These are phyloP conservation scores for Polypedilum vanderplanki DNA, from an alignment of 1,140 invertebrate genomes.

Conservation along the genomic window DNA sequence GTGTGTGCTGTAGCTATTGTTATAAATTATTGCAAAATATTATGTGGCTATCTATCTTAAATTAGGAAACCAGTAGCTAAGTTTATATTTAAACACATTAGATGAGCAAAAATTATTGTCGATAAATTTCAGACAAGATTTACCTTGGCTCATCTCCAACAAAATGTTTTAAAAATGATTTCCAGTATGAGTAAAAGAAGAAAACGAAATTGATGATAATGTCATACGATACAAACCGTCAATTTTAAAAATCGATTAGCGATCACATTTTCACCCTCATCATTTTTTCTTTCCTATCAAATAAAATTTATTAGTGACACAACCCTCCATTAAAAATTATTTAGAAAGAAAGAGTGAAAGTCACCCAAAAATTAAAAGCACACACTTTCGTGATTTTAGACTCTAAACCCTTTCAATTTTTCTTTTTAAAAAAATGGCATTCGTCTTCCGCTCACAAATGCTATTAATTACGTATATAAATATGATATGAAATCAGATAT, in stretches of 20 bases:
- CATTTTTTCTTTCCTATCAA: conserved; percentile 3
- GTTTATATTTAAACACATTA: conserved; percentile 15
- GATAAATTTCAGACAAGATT: no score
- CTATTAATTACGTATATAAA: not conserved
- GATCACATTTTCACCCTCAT: conserved; percentile 11
- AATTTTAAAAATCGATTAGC: conserved; percentile 19
- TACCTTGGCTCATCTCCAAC: not conserved
- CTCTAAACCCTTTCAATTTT: not conserved
- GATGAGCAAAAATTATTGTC: not conserved
- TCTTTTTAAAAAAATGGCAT: conserved; percentile 3
- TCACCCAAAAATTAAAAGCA: conserved; percentile 6
- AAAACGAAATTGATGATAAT: not conserved
- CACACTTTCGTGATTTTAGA: not conserved
- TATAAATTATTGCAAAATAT: conserved; percentile 15
- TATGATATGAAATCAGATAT: conserved; percentile 8
- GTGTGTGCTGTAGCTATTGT: not conserved
- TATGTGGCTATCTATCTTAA: not conserved
- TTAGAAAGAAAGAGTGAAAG: not conserved
- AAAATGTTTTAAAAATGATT: conserved; percentile 3
- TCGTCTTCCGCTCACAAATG: conserved; percentile 7
- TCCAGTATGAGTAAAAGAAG: not conserved
- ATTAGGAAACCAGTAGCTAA: not conserved
- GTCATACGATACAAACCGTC: not conserved
- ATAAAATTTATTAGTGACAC: not conserved
- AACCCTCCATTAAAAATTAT: not conserved